Percentiles rank a stretch among this genome's conserved stretches.
These are phyloP conservation scores for Wiebesia pumilae DNA, from an alignment of 1,140 invertebrate species.

Conservation along the genomic window DNA sequence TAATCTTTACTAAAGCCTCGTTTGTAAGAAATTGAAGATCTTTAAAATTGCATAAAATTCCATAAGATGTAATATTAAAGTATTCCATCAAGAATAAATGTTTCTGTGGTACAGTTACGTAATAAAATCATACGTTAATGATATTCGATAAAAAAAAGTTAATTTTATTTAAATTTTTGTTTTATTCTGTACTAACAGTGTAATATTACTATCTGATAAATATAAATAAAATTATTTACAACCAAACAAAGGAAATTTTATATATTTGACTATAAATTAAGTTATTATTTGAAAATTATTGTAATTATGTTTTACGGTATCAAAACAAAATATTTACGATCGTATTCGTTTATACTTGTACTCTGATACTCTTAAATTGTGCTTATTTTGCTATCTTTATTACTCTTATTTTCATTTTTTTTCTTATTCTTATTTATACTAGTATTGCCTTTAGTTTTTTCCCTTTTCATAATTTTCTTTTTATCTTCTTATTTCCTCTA, in stretches of 20 bases:
- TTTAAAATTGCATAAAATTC: background rate
- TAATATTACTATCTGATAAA: too few relatives aligned
- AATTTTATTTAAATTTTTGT: too few relatives aligned
- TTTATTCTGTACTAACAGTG: too few relatives aligned
- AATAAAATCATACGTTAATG: too few relatives aligned
- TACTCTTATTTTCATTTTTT: background rate
- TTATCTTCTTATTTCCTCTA: background rate
- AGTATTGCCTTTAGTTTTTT: background rate
- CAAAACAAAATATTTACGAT: too few relatives aligned
- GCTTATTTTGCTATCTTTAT: background rate
- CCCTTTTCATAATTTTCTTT: background rate
- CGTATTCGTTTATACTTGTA: too few relatives aligned
- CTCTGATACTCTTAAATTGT: background rate
- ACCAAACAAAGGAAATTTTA: background rate
- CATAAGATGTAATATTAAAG: background rate
- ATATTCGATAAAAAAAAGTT: too few relatives aligned
- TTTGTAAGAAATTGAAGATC: background rate
- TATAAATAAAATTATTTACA: too few relatives aligned
- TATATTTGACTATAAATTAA: background rate
- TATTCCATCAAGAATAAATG: background rate
- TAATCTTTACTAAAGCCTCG: too few relatives aligned
- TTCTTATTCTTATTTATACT: constrained; percentile 2
- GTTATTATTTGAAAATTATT: background rate
- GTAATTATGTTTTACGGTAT: background rate
- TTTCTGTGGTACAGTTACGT: too few relatives aligned